Evolutionary conservation across 2,113 vertebrate genomes (phyloP), one percentile per base, ranked within the genome.

Genomic region (Amia ocellicauda): DNA sequence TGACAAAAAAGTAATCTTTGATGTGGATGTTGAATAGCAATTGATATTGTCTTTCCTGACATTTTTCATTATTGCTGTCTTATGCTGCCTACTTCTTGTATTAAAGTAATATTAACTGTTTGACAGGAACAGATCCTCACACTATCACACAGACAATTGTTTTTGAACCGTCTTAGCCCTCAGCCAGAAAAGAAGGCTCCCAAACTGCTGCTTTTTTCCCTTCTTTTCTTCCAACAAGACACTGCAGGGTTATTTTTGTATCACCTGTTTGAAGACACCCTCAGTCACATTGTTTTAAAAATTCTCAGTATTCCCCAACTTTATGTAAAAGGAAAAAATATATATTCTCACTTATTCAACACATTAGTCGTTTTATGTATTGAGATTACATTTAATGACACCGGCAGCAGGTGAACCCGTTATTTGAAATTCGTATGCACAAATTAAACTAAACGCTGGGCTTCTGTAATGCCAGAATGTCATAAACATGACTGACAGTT

Each of bases 1-100:
- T 87, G 90, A 91, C 89, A 90, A 91, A 91, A 90, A 91, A 91
- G 89, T 92, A 91, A 92, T 91, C 91, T 92, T 91, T 92, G 89
- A 92, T 92, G 89, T 91, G 92, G 92, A 95, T 94, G 93, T 95
- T 94, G 93, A 95, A 92, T 93, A 95, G 94, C 92, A 94, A 90
- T 95, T 95, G 93, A 96, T 95, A 95, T 94, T 93, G 94, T 96
- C 93, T 95, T 94, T 90, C 91, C 91, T 92, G 93, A 94, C 93
- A 94, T 96, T 96, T 95, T 96, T 96, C 94, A 96, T 96, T 95
- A 96, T 92, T 93, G 85, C 86, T 78, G 92, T 92, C 93, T 95
- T 95, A 95, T 88, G 88, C 79, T 89, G 92, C 88, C 91, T 90
- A 91, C 87, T 92, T 85, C 88, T 85, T 89, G 91, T 93, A 95